phyloP scores from a whole-genome alignment of 2,888 invertebrate species.

The Isoperla grammatica region DNA sequence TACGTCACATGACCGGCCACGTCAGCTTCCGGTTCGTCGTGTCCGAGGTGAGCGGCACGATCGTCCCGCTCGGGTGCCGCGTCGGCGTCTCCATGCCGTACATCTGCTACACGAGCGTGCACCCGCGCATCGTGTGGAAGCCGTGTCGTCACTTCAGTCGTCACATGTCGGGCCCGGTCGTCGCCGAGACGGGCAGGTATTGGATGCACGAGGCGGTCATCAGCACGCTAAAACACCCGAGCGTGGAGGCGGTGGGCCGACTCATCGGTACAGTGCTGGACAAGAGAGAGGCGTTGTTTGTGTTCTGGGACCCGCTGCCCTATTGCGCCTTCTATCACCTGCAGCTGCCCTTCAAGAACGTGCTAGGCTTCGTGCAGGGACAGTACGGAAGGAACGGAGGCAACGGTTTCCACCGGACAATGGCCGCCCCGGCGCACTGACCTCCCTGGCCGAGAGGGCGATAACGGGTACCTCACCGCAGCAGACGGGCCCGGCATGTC shows the following conservation, averaged over 20 bases:
- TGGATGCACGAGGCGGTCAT: slow-evolving; percentile 56
- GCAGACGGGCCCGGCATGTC: too few relatives aligned
- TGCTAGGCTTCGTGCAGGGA: slow-evolving; percentile 51
- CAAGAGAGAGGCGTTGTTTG: slow-evolving; percentile 72
- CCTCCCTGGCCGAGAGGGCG: not conserved
- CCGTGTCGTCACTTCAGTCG: slow-evolving; percentile 57
- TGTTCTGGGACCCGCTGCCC: slow-evolving; percentile 79
- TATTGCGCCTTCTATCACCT: slow-evolving; percentile 83
- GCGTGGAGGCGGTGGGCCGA: slow-evolving; percentile 51
- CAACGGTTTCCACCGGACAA: slow-evolving; percentile 22
- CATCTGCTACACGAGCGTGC: slow-evolving; percentile 67
- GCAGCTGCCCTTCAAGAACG: slow-evolving; percentile 61
- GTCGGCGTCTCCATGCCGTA: slow-evolving; percentile 77
- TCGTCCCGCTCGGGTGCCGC: slow-evolving; percentile 62
- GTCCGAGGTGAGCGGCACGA: slow-evolving; percentile 49
- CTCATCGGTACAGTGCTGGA: slow-evolving; percentile 64
- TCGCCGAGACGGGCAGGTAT: slow-evolving; percentile 48
- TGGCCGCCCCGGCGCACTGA: slow-evolving; percentile 22
- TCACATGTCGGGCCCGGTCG: slow-evolving; percentile 49
- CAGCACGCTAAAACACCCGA: slow-evolving; percentile 45
- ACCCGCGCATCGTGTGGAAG: slow-evolving; percentile 58
- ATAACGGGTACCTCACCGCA: too few relatives aligned
- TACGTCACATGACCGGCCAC: slow-evolving; percentile 67
- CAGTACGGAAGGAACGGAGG: slow-evolving; percentile 27
- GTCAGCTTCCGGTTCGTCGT: slow-evolving; percentile 70